phyloP scores from a whole-genome alignment of 2,113 vertebrate species.

The Alethe castanea region DNA sequence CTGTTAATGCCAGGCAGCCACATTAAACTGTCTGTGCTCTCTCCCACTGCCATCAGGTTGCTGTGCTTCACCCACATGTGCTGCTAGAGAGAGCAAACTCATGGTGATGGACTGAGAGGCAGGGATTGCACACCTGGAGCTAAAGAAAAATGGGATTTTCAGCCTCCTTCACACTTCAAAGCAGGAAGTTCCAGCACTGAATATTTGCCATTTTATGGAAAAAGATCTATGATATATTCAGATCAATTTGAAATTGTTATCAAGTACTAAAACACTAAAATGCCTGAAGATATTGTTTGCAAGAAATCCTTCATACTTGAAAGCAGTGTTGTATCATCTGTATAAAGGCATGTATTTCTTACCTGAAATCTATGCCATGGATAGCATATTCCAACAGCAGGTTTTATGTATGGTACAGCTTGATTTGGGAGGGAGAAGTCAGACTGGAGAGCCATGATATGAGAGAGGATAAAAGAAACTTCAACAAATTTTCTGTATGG shows the following conservation, averaged over 20 bases:
- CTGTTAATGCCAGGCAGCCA: neutral
- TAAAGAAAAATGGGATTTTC: neutral
- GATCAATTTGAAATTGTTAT: neutral
- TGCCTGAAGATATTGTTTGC: neutral
- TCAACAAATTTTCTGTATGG: neutral
- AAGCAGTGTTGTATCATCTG: neutral
- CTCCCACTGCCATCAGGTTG: neutral
- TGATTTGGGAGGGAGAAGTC: neutral
- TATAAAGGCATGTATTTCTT: neutral
- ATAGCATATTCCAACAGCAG: neutral
- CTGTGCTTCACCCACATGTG: neutral
- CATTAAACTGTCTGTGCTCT: neutral
- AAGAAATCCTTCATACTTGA: neutral
- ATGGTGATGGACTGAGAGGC: neutral
- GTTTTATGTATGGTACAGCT: neutral
- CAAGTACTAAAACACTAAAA: neutral
- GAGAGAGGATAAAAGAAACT: neutral
- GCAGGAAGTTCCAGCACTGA: neutral
- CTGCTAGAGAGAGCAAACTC: neutral
- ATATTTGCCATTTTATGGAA: neutral
- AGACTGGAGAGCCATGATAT: fast-evolving
- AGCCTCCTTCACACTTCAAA: neutral
- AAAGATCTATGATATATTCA: neutral
- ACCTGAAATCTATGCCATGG: neutral
- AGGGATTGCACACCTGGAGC: neutral